Percentiles rank a stretch among this genome's conserved stretches.
phyloP scores from a whole-genome alignment of 2,888 invertebrate species.

The Bunonema sp. region DNA sequence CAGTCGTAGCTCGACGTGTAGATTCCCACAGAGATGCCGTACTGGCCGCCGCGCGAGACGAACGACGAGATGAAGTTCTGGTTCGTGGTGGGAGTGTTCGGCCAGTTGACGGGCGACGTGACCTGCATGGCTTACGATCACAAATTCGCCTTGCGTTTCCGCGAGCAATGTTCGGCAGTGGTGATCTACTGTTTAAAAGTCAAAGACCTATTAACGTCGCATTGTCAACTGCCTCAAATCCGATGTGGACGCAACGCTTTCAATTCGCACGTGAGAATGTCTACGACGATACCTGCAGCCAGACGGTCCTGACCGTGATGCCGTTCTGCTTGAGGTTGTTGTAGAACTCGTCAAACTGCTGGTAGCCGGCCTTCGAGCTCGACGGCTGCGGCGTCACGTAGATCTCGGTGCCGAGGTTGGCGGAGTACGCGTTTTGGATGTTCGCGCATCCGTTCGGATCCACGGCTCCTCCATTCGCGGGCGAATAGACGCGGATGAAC shows the following conservation, averaged over 20 bases:
- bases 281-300: constrained; percentile 12
- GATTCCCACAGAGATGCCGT: constrained; percentile 14
- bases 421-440: constrained; percentile 13
- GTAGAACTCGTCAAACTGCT: constrained; percentile 18
- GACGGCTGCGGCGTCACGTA: constrained; percentile 23
- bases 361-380: constrained; percentile 11
- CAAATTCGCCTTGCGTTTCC: constrained; percentile 3
- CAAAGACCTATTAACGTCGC: not conserved
- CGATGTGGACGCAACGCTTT: not conserved
- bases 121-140: constrained; percentile 7
- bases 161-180: too few relatives aligned
- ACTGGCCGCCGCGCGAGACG: constrained; percentile 4
- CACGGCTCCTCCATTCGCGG: constrained; percentile 13
- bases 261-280: not conserved
- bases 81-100: constrained; percentile 8
- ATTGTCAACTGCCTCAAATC: not conserved
- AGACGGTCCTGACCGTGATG: constrained; percentile 15
- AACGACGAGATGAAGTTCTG: constrained; percentile 12
- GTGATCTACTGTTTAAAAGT: constrained; percentile 3
- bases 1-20: constrained; percentile 21
- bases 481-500: constrained; percentile 15
- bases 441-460: constrained; percentile 11
- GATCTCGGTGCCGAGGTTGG: constrained; percentile 17
- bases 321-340: constrained; percentile 13
- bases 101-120: constrained; percentile 24